Evolutionary conservation across 2,113 vertebrate species (phyloP), one percentile per base, ranked within the genome.

Genomic region (Balaenoptera acutorostrata): DNA sequence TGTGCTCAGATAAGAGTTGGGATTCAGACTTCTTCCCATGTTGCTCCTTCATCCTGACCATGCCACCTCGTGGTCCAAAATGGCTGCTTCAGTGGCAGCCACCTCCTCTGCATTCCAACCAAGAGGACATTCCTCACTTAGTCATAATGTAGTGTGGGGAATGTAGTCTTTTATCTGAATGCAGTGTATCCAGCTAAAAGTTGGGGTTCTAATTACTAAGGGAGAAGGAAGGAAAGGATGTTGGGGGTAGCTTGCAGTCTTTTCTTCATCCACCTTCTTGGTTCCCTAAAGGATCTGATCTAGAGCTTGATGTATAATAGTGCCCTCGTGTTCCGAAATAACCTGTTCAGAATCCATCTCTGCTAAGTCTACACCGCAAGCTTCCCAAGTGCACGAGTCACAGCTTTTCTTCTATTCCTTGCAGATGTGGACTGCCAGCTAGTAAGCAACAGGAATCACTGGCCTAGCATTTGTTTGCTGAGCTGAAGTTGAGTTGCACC

Each of bases 391-490:
- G 20, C 49, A 0, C 2, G 49, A 46, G 57, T 44, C 41, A 36
- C 0, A 0, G 3, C 59, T 14, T 52, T 63, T 18, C 23, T 33
- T 29, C 12, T 3, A 0, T 17, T 44, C 25, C 8, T 49, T 17
- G 23, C 15, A 13, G 64, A 12, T 39, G 29, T 12, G 1, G 23
- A 9, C 64, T 5, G 57, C 36, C 1, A 4, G 68, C 55, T 0
- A 5, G 23, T 0, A 2, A 15, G 17, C 6, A 36, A 5, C 57
- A n/a, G 64, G 57, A 0, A 0, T 17, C 11, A 0, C 6, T 9
- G 8, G n/a, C 57, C 31, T 12, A 9, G 49, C 18, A 0, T 11
- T 25, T 29, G 75, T n/a, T 23, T n/a, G n/a, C 46, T 27, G 55
- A 25, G 39, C 74, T 14, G 52, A 39, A 10, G 82, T 0, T 17